Evolutionary conservation across 2,113 vertebrate species (phyloP), one percentile per base, ranked within the genome.

Genomic region (Poeciliopsis occidentalis): DNA sequence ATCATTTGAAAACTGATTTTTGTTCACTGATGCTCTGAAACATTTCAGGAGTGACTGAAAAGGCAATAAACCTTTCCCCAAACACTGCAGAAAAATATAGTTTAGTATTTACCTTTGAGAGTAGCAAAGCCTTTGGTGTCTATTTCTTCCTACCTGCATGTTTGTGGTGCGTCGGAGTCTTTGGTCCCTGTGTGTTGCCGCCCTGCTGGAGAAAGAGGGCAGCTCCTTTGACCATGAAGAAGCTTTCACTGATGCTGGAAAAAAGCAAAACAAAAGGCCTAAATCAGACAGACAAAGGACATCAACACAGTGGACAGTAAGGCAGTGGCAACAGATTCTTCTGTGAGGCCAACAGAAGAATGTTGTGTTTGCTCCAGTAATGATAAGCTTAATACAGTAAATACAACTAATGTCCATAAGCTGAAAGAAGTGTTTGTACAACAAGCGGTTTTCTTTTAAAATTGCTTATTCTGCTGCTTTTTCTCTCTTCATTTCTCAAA

Each of bases 171-270:
- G 96, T 95, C 29, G 96, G 96, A 44, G 96, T 96, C 76, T 94
- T 92, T 76, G 94, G 96, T 85, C 91, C 95, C 84, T 97, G 95
- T 17, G 96, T 85, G 74, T 90, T 96, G 94, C 89, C 96, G 60
- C 97, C 97, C 91, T 98, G 97, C 70, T 98, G 97, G 17, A 99
- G 89, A 91, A 98, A 98, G 78, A 99, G 95, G 34, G 97, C 98
- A 1, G 97, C 97, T 66, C 97, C 98, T 92, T 99, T 99, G 89
- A 99, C 98, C 96, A 98, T 98, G 91, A 99, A 98, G 95, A 99
- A 99, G 89, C 97, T 99, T 94, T 99, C 97, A 3, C 96, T 98
- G 60, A 99, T 91, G 94, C 97, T 99, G 94, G 37, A 89, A 91
- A 27, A 29, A 39, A 13, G n/a, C 31, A 57, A 19, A 22, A 57